Evolutionary conservation across 2,113 vertebrate species (phyloP).

Genomic region (Cynopterus brachyotis): DNA sequence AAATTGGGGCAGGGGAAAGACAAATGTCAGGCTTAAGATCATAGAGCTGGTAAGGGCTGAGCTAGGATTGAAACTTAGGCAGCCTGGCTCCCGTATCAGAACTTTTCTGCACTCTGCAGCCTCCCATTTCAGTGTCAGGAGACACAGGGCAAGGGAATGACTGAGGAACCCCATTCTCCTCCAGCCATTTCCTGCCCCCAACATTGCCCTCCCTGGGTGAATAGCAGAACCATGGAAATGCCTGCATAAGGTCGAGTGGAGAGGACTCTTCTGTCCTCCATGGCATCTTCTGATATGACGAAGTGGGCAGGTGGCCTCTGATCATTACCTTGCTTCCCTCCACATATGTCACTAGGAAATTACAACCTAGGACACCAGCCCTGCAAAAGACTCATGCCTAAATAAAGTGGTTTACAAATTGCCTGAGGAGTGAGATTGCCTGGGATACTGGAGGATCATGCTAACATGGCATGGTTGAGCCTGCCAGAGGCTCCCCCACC

Average conservation of each 20-base stretch:
- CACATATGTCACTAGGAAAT: background rate
- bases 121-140: background rate
- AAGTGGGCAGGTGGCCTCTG: background rate
- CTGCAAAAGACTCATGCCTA: background rate
- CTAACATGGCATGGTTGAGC: background rate
- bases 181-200: background rate
- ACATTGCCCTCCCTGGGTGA: background rate
- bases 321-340: background rate
- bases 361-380: background rate
- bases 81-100: background rate
- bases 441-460: too few species aligned
- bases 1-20: background rate
- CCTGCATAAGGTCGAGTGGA: too few species aligned
- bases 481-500: background rate
- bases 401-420: background rate
- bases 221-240: background rate
- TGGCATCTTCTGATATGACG: background rate
- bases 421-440: background rate
- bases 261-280: background rate
- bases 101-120: background rate
- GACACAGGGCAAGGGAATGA: background rate
- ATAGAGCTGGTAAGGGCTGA: background rate
- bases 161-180: background rate
- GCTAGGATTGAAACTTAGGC: background rate
- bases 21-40: background rate